phyloP scores from a whole-genome alignment of 37 sponge, comb jelly and placozoan genomes.

The Axinella damicornis region DNA sequence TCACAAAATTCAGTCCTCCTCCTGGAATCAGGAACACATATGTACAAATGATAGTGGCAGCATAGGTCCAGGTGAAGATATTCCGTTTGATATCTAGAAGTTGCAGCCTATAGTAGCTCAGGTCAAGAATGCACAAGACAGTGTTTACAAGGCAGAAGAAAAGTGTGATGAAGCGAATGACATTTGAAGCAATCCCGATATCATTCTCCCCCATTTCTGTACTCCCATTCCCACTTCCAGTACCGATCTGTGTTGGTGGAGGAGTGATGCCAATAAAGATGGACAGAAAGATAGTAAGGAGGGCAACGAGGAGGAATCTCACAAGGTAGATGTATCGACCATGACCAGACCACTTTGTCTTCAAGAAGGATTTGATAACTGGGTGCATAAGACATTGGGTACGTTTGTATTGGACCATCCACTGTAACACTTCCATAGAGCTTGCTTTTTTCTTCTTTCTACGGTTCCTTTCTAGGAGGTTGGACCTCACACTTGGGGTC shows the following conservation, averaged over 20 bases:
- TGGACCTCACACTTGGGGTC: too few relatives aligned
- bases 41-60: constrained; percentile 34
- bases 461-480: too few relatives aligned
- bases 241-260: neutral
- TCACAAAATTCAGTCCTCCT: neutral
- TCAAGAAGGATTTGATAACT: constrained; percentile 56
- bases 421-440: constrained; percentile 37
- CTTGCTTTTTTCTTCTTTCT: neutral
- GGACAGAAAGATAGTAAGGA: constrained; percentile 66
- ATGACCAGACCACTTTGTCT: constrained; percentile 69
- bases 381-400: constrained; percentile 64
- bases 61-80: constrained; percentile 4
- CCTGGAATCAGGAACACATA: constrained; percentile 53
- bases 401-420: constrained; percentile 58
- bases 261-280: constrained; percentile 50
- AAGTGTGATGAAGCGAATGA: constrained; percentile 36
- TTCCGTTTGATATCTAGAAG: constrained; percentile 2
- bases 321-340: constrained; percentile 35
- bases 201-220: too few relatives aligned
- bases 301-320: constrained; percentile 16
- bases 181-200: constrained; percentile 1
- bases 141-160: constrained; percentile 9
- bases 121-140: constrained; percentile 13
- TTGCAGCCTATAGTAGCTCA: neutral
- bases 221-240: too few relatives aligned